Evolutionary conservation across 2,113 vertebrate species (phyloP).

Genomic region (Syngnathoides biaculeatus): DNA sequence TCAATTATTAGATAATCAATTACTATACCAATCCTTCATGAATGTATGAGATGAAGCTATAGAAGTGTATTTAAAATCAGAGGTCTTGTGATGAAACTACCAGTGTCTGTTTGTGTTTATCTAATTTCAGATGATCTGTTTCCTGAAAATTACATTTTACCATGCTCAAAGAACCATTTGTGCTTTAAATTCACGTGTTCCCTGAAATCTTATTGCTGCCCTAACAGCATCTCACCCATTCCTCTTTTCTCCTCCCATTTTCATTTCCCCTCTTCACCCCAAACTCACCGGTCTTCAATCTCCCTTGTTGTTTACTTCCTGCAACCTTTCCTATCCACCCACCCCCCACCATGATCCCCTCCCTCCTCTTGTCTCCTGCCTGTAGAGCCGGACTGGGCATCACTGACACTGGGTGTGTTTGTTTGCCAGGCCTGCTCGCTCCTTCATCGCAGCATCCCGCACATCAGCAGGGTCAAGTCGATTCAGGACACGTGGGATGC

Average conservation of each 20-base stretch:
- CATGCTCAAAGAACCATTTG: neutral
- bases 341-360: neutral
- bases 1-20: neutral
- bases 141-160: conserved; percentile 45
- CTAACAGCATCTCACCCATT: neutral
- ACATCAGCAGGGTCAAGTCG: conserved; percentile 90
- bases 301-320: conserved; percentile 1
- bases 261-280: neutral
- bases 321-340: neutral
- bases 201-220: neutral
- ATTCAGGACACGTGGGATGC: conserved; percentile 89
- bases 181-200: neutral
- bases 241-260: neutral
- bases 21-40: neutral
- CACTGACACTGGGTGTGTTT: conserved; percentile 88
- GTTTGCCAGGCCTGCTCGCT: conserved; percentile 92
- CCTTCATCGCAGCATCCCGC: conserved; percentile 87
- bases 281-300: conserved; percentile 4
- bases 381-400: conserved; percentile 93
- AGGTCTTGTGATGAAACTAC: conserved; percentile 23
- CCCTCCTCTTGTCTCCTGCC: conserved; percentile 6
- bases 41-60: neutral
- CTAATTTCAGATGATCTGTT: conserved; percentile 37
- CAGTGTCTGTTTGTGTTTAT: conserved; percentile 8
- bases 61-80: neutral